phyloP scores from a whole-genome alignment of 2,888 invertebrate species.

The Tipula confusa region DNA sequence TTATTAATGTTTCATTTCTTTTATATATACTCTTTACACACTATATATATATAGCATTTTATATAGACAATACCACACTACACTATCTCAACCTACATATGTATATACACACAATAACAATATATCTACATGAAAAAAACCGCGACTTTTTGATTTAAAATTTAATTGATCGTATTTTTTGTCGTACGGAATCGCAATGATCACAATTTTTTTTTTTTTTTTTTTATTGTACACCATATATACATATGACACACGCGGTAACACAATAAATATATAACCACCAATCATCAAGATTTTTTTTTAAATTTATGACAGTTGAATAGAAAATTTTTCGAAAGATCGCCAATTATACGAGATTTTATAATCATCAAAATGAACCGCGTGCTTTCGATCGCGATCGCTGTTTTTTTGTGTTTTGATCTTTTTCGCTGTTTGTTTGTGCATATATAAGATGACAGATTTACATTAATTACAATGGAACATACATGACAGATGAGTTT shows the following conservation, averaged over 20 bases:
- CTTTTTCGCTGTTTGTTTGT: neutral
- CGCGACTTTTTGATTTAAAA: neutral
- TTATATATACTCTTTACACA: neutral
- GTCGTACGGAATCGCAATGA: neutral
- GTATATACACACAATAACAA: neutral
- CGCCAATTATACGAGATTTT: neutral
- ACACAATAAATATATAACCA: neutral
- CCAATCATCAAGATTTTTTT: neutral
- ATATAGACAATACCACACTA: neutral
- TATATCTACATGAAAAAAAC: neutral
- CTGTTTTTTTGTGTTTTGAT: neutral
- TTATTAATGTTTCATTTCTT: conserved; percentile 26
- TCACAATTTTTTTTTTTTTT: neutral
- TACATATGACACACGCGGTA: neutral
- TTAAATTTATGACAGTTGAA: neutral
- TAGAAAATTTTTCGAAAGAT: neutral
- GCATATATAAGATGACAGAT: neutral
- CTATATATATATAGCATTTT: neutral
- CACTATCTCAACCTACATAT: neutral
- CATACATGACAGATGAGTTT: neutral
- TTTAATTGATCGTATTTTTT: neutral
- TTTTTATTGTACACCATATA: neutral
- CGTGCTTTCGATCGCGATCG: neutral
- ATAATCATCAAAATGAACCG: neutral
- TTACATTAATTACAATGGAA: neutral